A percentile compares a stretch with the other conserved stretches of the same genome.
Conservation (phyloP, 2,113 vertebrate species). For the Gadus macrocephalus region DNA sequence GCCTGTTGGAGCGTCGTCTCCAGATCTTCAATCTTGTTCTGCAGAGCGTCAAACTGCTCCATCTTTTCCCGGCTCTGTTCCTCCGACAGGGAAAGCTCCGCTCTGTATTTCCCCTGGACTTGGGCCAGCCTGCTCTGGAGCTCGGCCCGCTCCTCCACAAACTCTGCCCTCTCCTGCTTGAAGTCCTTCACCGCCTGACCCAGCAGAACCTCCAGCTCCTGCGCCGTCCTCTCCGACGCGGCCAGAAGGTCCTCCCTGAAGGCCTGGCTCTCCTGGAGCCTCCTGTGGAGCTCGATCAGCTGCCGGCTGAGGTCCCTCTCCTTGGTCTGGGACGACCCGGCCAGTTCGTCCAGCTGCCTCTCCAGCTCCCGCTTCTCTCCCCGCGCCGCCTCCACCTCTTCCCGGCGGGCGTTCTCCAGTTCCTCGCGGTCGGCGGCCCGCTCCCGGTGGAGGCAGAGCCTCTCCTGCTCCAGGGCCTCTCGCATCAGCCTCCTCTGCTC, state of each 20-base stretch:
- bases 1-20: conserved; percentile 64
- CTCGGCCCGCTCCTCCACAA: conserved; percentile 65
- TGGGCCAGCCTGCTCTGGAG: conserved; percentile 56
- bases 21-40: conserved; percentile 53
- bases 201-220: conserved; percentile 57
- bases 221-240: conserved; percentile 52
- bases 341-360: conserved; percentile 65
- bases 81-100: conserved; percentile 41
- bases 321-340: conserved; percentile 56
- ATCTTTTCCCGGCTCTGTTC: conserved; percentile 63
- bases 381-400: conserved; percentile 62
- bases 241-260: conserved; percentile 54
- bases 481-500: conserved; percentile 55
- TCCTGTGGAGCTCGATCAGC: conserved; percentile 67
- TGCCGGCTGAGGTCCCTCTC: conserved; percentile 68
- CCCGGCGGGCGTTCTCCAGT: conserved; percentile 69
- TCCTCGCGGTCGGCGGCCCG: conserved; percentile 65
- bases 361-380: conserved; percentile 73
- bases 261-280: conserved; percentile 62
- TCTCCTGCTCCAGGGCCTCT: conserved; percentile 36
- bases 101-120: conserved; percentile 61
- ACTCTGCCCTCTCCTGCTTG: conserved; percentile 62
- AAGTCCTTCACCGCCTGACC: conserved; percentile 65
- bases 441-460: conserved; percentile 26
- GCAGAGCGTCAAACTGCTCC: conserved; percentile 63